Base-by-base conservation (phyloP, 1,140 invertebrate genomes). In the Leguminivora glycinivorella region DNA sequence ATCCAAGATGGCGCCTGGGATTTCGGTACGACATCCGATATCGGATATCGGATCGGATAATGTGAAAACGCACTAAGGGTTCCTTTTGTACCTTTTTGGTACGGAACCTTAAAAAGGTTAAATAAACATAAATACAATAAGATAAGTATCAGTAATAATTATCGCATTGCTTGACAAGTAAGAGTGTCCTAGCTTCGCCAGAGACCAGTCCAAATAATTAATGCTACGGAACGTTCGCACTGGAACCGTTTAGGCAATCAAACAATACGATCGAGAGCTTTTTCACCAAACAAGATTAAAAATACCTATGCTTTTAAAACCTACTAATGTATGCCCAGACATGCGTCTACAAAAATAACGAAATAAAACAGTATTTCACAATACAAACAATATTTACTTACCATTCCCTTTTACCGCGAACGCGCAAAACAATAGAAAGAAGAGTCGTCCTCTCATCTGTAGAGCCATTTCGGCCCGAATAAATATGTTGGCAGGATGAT, bases 381-480 rank as follows among this genome's bases (percentile, higher is more conserved):
- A 78, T 73, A 74, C 70, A 72, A 83, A 80, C 74, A 83, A 80
- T 81, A 79, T 80, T 79, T 74, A 83, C 89, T 88, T 70, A 91
- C 89, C 87, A 52, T 87, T 81, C 66, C 69, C 82, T 69, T 75
- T 82, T 72, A 80, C 83, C 47, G 68, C 72, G 79, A 88, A 71
- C 70, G 80, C 70, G 77, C 80, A 89, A 83, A 88, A 85, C 79
- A 89, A 87, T 81, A 89, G 75, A 76, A 90, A 75, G 67, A 87
- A 75, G 68, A 82, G 75, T 73, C 77, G 71, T 78, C 75, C 81
- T 81, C 78, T 88, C 73, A 83, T 82, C 72, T 83, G 78, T 79
- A 82, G 80, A 86, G 87, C 82, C 89, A 91, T 91, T 77, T 75
- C 80, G 86, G 83, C 83, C 80, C 76, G 73, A 83, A 80, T 79